These are phyloP conservation scores for Trichomycterus rosablanca DNA, from an alignment of 2,113 vertebrate species.

Conservation along the genomic window DNA sequence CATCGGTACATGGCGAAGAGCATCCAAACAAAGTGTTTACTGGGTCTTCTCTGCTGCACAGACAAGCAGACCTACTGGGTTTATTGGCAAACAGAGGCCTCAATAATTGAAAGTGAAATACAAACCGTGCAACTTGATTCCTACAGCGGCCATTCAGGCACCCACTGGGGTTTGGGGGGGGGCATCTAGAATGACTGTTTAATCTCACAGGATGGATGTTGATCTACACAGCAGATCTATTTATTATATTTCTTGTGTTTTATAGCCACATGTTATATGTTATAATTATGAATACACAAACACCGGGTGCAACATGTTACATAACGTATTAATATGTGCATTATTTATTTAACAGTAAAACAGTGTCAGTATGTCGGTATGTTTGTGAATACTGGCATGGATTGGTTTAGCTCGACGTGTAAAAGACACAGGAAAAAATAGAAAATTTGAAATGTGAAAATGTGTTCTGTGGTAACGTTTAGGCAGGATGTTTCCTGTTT, in stretches of 20 bases:
- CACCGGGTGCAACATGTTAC: too few relatives aligned
- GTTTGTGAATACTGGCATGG: too few relatives aligned
- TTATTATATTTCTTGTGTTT: too few relatives aligned
- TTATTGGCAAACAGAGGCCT: conserved; percentile 53
- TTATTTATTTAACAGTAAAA: too few relatives aligned
- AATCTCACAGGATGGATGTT: conserved; percentile 13
- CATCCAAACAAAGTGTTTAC: conserved; percentile 9
- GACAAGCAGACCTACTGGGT: conserved; percentile 34
- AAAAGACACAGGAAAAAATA: not conserved
- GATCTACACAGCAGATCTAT: too few relatives aligned
- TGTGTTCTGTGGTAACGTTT: conserved; percentile 27
- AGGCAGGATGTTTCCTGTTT: conserved; percentile 44
- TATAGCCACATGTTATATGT: too few relatives aligned
- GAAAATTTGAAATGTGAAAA: not conserved
- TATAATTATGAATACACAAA: too few relatives aligned
- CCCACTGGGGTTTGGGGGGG: conserved; percentile 14
- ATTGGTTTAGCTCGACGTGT: too few relatives aligned
- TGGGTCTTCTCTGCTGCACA: conserved; percentile 18
- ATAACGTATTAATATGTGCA: too few relatives aligned
- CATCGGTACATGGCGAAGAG: conserved; percentile 37
- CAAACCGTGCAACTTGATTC: conserved; percentile 58
- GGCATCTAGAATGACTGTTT: conserved; percentile 35
- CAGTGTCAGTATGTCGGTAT: too few relatives aligned
- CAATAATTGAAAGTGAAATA: conserved; percentile 64
- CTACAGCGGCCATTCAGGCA: conserved; percentile 26